Evolutionary conservation across 2,888 invertebrate species (phyloP), one percentile per base, ranked within the genome.

Genomic region (Thymelicus sylvestris): DNA sequence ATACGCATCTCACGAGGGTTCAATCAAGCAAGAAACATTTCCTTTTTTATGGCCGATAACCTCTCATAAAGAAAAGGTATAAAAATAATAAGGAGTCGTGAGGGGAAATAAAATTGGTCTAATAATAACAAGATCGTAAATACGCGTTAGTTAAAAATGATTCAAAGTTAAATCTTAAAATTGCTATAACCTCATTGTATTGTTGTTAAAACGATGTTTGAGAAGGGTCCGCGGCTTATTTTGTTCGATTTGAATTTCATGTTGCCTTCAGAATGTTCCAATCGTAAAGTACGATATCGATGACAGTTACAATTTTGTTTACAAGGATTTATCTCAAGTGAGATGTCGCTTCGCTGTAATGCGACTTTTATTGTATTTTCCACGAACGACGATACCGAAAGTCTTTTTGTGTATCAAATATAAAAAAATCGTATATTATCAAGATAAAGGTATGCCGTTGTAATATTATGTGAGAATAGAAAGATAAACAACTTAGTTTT

Each of bases 51-150:
- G 83, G 86, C 83, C 88, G 86, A 90, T 91, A 86, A 87, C 84
- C 84, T 86, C 85, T 83, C 86, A 90, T 87, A 88, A 88, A 88
- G 86, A 89, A 86, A 86, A 87, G 83, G 83, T 87, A 89, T 90
- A 88, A 91, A 90, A 91, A 91, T 92, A 92, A 92, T 92, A 91
- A 91, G 90, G 84, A 86, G 85, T 83, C 82, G 85, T 80, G 81
- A 83, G 80, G 84, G 84, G 85, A 85, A 90, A 91, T 91, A 91
- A 91, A 89, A 90, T 88, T 50, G 65, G 70, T 70, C 89, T 89
- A 91, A 90, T 89, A 88, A 90, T 86, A 84, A 83, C 79, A 75
- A 77, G 74, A 83, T 85, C 86, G 85, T 88, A 86, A 86, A 85
- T 86, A 81, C 81, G 80, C 57, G 71, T 74, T 74, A 75, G 77